phyloP scores from a whole-genome alignment of 2,888 invertebrate genomes.

The Pyrocoelia pectoralis region DNA sequence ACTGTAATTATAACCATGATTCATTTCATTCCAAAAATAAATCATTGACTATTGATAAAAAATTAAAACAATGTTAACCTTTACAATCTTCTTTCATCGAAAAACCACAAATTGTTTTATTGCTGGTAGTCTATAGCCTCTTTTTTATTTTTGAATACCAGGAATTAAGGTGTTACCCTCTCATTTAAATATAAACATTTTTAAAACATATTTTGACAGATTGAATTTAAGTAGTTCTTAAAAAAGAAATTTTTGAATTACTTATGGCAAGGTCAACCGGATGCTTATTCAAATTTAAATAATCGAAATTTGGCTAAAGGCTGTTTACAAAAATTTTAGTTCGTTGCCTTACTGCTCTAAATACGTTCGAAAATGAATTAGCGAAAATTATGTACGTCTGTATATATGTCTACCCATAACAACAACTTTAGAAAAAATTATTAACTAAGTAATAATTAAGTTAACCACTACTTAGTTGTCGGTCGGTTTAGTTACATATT shows the following conservation, averaged over 20 bases:
- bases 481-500: slow-evolving; percentile 37
- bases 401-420: slow-evolving; percentile 18
- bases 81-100: slow-evolving; percentile 3
- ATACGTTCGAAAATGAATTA: neutral
- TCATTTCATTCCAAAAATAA: neutral
- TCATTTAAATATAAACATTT: neutral
- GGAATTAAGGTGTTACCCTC: neutral
- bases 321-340: slow-evolving; percentile 14
- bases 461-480: slow-evolving; percentile 40
- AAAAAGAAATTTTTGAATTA: slow-evolving; percentile 5
- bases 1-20: no score
- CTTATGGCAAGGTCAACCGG: slow-evolving; percentile 6
- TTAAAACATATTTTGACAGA: neutral
- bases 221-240: neutral
- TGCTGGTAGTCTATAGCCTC: neutral
- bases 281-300: slow-evolving; percentile 14
- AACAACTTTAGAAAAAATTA: slow-evolving; percentile 11
- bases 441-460: slow-evolving; percentile 39
- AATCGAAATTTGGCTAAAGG: slow-evolving; percentile 11
- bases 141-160: neutral
- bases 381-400: neutral
- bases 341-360: slow-evolving; percentile 13
- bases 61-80: slow-evolving; percentile 6
- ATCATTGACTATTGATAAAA: neutral
- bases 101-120: slow-evolving; percentile 7